Base-by-base conservation (phyloP, 2,113 vertebrate species). In the Urocolius indicus region DNA sequence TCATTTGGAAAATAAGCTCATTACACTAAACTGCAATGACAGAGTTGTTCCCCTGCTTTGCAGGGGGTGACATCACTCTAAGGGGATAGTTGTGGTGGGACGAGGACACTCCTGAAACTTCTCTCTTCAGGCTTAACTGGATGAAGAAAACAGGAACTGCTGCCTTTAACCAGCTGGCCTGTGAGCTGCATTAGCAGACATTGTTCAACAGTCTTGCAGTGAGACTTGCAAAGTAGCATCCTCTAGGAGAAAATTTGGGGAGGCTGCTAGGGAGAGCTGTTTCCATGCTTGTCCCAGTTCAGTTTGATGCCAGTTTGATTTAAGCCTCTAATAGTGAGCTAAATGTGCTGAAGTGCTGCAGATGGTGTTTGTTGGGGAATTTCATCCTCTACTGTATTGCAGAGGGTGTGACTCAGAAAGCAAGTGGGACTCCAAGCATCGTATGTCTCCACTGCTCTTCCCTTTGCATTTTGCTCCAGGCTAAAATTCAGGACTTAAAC, bases 171-270 rank as follows among this genome's bases (percentile, higher is more conserved):
- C 23, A 13, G 0, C 3, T 6, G 62, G 5, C 61, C 19, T 21
- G 38, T 11, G 65, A 90, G n/a, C 29, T 43, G 59, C 20, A 1
- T 19, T 30, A 55, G 30, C 12, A 13, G 68, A 17, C n/a, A 34
- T 22, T 32, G 9, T 1, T 9, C 2, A 2, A 4, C 26, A 8
- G 0, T 11, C 16, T 12, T 6, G 32, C 11, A 0, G 4, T 6
- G 5, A 45, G n/a, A 4, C 38, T 3, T 68, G 36, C 63, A 19
- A 51, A 52, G 48, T 5, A 20, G 13, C 38, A 1, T 61, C 57
- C 57, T 59, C 12, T 27, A 13, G 72, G 55, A 67, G 51, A 36
- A 14, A n/a, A 5, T 16, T 27, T 63, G 55, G 51, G 46, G 43
- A 66, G 63, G 63, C 54, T 75, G 48, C 30, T 36, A 3, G 14